These are phyloP conservation scores for Macrotis lagotis DNA, from an alignment of 2,113 vertebrate species.

Conservation along the genomic window DNA sequence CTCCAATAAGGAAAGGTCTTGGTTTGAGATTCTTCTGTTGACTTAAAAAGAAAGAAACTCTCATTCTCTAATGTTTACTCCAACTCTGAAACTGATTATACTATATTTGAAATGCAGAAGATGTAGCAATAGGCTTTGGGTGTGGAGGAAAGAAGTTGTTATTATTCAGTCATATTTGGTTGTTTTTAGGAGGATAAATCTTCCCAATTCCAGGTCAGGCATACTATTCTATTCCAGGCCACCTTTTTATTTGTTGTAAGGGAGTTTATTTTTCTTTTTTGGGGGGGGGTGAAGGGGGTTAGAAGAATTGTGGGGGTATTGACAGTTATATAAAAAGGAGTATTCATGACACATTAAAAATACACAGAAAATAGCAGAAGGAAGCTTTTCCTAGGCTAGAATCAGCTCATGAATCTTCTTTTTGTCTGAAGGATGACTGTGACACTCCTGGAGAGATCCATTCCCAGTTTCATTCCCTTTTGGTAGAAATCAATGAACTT, in stretches of 20 bases:
- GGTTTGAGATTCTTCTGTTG: neutral
- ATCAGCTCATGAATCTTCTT: neutral
- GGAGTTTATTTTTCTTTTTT: neutral
- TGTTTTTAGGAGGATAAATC: too few relatives aligned
- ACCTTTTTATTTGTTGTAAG: neutral
- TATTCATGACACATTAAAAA: neutral
- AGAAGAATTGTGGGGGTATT: neutral
- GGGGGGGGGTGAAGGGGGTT: neutral
- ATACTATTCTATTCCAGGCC: too few relatives aligned
- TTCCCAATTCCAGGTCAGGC: too few relatives aligned
- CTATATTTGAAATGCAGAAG: neutral
- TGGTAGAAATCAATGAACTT: neutral
- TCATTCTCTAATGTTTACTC: neutral
- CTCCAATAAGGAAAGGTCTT: neutral
- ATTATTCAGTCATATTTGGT: neutral
- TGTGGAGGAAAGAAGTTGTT: neutral
- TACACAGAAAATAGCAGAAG: neutral
- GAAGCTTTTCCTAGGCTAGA: neutral
- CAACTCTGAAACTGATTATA: neutral
- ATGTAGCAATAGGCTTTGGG: neutral
- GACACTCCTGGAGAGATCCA: neutral
- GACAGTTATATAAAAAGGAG: neutral
- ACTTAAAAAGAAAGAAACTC: neutral
- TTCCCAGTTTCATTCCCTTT: slow-evolving; percentile 46
- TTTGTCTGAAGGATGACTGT: neutral